Base-by-base conservation (phyloP, 2,113 vertebrate species). In the Ophiodon elongatus region DNA sequence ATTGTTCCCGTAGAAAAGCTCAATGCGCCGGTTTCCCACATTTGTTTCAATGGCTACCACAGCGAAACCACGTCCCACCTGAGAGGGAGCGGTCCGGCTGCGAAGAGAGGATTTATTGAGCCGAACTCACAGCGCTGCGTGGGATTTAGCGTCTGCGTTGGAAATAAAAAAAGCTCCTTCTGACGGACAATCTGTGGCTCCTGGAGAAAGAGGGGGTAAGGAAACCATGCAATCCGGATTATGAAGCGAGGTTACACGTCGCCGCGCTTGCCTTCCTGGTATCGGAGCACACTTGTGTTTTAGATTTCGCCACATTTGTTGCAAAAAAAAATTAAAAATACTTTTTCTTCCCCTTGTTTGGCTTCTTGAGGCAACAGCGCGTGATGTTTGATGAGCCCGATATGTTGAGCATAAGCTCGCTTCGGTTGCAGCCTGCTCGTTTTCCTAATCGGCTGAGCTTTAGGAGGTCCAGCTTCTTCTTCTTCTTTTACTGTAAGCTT, bases 1-100 rank as follows among this genome's bases (percentile, higher is more conserved):
- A 93, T 94, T 94, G 93, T 94, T 91, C 88, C 75, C 54, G 74
- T 15, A 33, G 73, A 80, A 78, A n/a, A 82, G 77, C 86, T 67
- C 77, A 1, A 6, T n/a, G 59, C 81, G 19, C 27, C 71, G 84
- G 71, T 85, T 67, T 73, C 33, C 71, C 77, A 66, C 88, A 80
- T 83, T 94, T 62, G 78, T 74, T 15, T 83, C 85, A 83, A 93
- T 94, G 93, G 91, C 89, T 62, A 43, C 91, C 68, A 9, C 68
- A 1, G 80, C 57, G 68, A 76, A 70, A 79, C 78, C 85, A 78
- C 88, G 91, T 91, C 90, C 90, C 84, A 83, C 82, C 89, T 92
- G 89, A 94, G 86, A 85, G 85, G 62, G 77, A 88, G 90, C 60
- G 85, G 74, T 25, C 60, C 60, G 14, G 77, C 71, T 60, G 45